phyloP scores from a whole-genome alignment of 92 coral and sea anemone species.

The Palythoa grandis region DNA sequence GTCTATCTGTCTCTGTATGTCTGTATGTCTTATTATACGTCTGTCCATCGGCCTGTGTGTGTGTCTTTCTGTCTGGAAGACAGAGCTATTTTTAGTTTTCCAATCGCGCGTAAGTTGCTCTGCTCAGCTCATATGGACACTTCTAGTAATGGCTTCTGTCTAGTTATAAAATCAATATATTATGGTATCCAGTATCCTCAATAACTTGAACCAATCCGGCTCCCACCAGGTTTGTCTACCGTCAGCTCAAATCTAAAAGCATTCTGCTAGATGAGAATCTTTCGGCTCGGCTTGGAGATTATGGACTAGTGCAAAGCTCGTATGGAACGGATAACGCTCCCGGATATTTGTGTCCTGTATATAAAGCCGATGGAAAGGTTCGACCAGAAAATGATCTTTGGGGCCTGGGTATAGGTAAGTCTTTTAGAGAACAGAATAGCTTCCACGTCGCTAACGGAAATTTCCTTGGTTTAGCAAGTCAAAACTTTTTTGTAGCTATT shows the following conservation, averaged over 20 bases:
- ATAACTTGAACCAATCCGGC: neutral
- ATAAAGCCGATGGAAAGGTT: conserved; percentile 32
- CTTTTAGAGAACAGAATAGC: neutral
- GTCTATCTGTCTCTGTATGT: neutral
- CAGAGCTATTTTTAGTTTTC: too few species aligned
- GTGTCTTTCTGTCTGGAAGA: neutral
- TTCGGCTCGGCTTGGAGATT: conserved; percentile 37
- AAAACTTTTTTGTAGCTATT: too few species aligned
- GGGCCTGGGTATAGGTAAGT: conserved; percentile 44
- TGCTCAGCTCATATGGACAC: too few species aligned
- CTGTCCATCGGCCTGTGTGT: neutral
- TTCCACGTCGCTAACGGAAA: too few species aligned
- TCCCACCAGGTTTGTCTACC: conserved; percentile 25
- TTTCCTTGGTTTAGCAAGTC: too few species aligned
- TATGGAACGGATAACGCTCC: conserved; percentile 10
- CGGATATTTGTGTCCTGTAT: conserved; percentile 34
- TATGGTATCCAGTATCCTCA: neutral
- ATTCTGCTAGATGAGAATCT: conserved; percentile 39
- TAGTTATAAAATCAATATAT: too few species aligned
- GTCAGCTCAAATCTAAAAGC: conserved; percentile 33
- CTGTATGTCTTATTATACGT: neutral
- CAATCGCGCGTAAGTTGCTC: too few species aligned
- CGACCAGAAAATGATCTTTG: conserved; percentile 34
- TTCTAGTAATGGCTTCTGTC: too few species aligned
- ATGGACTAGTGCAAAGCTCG: conserved; percentile 30